Conservation (phyloP, 2,113 vertebrate species). For the Sinocyclocheilus grahami region DNA sequence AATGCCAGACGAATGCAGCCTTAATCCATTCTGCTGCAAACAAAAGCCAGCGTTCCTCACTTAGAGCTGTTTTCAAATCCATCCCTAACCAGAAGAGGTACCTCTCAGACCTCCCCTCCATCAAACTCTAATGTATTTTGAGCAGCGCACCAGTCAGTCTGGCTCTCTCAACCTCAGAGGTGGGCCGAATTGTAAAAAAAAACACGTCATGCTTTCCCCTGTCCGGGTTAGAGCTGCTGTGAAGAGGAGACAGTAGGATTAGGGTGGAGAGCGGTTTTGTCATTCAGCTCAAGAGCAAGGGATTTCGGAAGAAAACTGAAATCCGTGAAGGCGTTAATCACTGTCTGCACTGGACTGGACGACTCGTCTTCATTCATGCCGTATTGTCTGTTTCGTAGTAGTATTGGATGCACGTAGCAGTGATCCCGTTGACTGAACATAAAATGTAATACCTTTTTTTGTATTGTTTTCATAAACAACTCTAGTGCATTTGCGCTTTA, state of each 20-base stretch:
- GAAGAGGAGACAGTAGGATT: conserved; percentile 4
- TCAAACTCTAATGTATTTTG: background rate
- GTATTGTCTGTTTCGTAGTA: background rate
- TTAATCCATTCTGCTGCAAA: conserved; percentile 46
- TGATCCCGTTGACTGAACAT: background rate
- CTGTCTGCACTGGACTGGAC: background rate
- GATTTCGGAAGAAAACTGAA: conserved; percentile 66
- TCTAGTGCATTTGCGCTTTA: conserved; percentile 7
- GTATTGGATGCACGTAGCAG: background rate
- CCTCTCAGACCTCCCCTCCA: background rate
- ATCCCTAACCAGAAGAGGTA: background rate
- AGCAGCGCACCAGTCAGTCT: background rate
- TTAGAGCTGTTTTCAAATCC: background rate
- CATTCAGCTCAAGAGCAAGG: conserved; percentile 55
- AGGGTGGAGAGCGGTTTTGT: conserved; percentile 35
- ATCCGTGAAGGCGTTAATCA: conserved; percentile 69
- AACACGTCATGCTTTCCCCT: too few relatives aligned
- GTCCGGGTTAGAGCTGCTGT: too few relatives aligned
- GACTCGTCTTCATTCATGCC: background rate
- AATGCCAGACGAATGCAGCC: conserved; percentile 35
- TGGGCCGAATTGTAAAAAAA: background rate
- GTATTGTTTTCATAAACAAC: conserved; percentile 19
- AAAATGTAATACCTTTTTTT: background rate
- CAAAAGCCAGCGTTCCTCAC: conserved; percentile 5
- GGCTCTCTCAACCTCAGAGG: background rate